Evolutionary conservation across 2,888 invertebrate species (phyloP).

Genomic region (Panorpa germanica): DNA sequence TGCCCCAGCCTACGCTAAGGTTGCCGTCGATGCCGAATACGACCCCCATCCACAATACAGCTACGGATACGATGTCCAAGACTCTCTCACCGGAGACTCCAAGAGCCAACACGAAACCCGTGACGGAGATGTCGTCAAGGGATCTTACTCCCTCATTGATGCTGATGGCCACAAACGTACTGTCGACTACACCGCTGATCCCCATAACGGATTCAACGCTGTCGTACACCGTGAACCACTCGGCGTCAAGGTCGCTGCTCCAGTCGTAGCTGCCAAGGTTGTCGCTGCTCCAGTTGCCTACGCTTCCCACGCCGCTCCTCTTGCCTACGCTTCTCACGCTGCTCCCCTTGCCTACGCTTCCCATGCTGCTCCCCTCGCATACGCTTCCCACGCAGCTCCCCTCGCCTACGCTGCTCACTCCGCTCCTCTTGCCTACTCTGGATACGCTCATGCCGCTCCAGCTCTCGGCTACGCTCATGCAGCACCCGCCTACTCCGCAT

Average conservation of each 20-base stretch:
- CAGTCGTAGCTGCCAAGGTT: slow-evolving; percentile 11
- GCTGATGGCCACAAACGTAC: slow-evolving; percentile 42
- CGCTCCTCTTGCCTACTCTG: slow-evolving; percentile 12
- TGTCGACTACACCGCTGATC: slow-evolving; percentile 36
- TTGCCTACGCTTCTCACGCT: slow-evolving; percentile 12
- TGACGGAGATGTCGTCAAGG: slow-evolving; percentile 40
- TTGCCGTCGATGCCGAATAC: slow-evolving; percentile 18
- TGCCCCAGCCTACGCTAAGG: slow-evolving; percentile 13
- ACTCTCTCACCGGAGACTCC: slow-evolving; percentile 27
- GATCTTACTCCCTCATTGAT: slow-evolving; percentile 28
- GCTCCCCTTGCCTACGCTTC: too few relatives aligned
- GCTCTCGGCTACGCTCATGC: too few relatives aligned
- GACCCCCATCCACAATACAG: slow-evolving; percentile 26
- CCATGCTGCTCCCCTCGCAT: slow-evolving; percentile 11
- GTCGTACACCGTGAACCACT: slow-evolving; percentile 19
- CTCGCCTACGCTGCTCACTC: slow-evolving; percentile 11
- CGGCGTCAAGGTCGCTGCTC: slow-evolving; percentile 14
- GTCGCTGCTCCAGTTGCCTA: too few relatives aligned
- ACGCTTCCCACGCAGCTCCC: slow-evolving; percentile 10
- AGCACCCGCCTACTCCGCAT: slow-evolving; percentile 13
- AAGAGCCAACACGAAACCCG: slow-evolving; percentile 41
- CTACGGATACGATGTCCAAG: slow-evolving; percentile 29
- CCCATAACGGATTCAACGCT: slow-evolving; percentile 24
- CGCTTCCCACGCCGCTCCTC: slow-evolving; percentile 12
- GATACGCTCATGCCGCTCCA: too few relatives aligned